These are phyloP conservation scores for Sebastes fasciatus DNA, from an alignment of 2,113 vertebrate species.

Conservation along the genomic window DNA sequence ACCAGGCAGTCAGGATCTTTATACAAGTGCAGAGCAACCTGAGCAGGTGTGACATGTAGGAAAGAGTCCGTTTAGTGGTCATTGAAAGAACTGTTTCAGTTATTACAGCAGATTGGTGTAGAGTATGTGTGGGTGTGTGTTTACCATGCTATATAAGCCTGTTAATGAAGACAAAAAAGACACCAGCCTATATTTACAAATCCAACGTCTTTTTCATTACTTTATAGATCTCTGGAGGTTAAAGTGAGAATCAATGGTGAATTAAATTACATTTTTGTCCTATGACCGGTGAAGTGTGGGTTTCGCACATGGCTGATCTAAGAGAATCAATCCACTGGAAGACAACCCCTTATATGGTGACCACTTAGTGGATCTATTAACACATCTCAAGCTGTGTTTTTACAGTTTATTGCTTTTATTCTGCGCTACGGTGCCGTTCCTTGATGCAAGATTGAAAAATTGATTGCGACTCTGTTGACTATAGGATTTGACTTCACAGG, in stretches of 20 bases:
- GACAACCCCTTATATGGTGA: no score
- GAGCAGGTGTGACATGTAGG: constrained; percentile 1
- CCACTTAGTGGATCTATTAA: not conserved
- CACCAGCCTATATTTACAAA: not conserved
- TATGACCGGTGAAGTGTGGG: not conserved
- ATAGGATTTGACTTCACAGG: not conserved
- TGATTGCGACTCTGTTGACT: not conserved
- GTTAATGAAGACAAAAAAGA: constrained; percentile 13
- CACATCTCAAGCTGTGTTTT: not conserved
- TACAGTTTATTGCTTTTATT: not conserved
- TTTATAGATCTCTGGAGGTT: constrained; percentile 20
- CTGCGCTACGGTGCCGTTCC: not conserved
- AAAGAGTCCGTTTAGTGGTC: constrained; percentile 48
- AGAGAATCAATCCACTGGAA: constrained; percentile 32
- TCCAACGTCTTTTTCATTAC: constrained; percentile 38
- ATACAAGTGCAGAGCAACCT: not conserved
- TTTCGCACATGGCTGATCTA: constrained; percentile 35
- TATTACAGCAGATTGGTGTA: not conserved
- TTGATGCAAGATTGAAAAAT: not conserved
- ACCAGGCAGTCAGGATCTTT: not conserved
- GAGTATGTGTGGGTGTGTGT: not conserved
- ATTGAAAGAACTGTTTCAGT: constrained; percentile 6
- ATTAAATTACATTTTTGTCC: constrained; percentile 39
- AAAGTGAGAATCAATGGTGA: constrained; percentile 44
- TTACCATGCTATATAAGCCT: not conserved